These are phyloP conservation scores for Sturmia bella DNA, from an alignment of 2,888 invertebrate species.

Conservation along the genomic window DNA sequence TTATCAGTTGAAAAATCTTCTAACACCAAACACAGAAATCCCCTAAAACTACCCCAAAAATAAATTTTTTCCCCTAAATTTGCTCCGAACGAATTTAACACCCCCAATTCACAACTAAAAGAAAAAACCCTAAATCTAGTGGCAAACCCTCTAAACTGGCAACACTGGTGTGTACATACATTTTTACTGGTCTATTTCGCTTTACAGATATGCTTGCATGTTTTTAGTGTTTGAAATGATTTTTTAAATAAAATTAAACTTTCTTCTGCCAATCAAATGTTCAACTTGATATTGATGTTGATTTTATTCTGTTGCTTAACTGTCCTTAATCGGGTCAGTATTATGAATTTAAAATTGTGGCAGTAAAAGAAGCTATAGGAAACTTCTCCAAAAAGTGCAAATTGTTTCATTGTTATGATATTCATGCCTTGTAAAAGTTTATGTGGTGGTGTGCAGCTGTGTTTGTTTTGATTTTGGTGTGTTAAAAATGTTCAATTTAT, in stretches of 20 bases:
- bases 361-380: conserved; percentile 27
- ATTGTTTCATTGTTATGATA: not conserved
- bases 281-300: conserved; percentile 56
- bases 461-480: conserved; percentile 2
- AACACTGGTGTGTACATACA: no score
- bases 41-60: no score
- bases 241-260: conserved; percentile 15
- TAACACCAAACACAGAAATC: no score
- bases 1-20: no score
- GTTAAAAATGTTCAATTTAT: conserved; percentile 26
- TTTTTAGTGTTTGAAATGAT: not conserved
- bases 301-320: conserved; percentile 9
- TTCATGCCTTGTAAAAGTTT: not conserved
- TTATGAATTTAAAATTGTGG: conserved; percentile 27
- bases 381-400: conserved; percentile 45
- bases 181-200: conserved; percentile 13
- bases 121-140: no score
- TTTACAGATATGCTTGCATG: not conserved
- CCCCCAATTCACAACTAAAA: no score
- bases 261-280: conserved; percentile 29
- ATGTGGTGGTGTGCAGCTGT: not conserved
- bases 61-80: no score
- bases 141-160: no score
- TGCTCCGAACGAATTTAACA: no score
- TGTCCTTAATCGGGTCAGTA: conserved; percentile 50